Conservation (phyloP, 2,797 vertebrate genomes). For the Alauda arvensis region DNA sequence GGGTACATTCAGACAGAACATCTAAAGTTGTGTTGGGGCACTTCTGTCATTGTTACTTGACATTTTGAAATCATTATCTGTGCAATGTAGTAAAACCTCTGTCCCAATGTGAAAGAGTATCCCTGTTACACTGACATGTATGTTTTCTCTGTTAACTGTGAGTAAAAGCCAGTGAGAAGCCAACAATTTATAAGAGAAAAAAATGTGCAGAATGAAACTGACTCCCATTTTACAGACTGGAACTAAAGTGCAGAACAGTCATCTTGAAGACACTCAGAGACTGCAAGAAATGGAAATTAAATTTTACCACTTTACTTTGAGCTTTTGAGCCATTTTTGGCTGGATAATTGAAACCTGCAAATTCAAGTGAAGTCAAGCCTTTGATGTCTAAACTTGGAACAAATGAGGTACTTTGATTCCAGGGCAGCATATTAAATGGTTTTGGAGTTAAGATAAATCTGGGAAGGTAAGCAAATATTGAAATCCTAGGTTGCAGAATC, state of each 20-base stretch:
- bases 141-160: background rate
- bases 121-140: background rate
- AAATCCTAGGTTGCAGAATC: background rate
- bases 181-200: background rate
- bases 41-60: background rate
- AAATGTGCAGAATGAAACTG: background rate
- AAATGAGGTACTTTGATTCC: background rate
- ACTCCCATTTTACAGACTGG: background rate
- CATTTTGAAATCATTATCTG: background rate
- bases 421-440: background rate
- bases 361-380: background rate
- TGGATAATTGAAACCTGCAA: background rate
- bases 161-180: background rate
- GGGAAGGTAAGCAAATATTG: background rate
- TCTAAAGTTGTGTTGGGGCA: background rate
- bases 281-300: background rate
- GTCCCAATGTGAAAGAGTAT: background rate
- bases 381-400: background rate
- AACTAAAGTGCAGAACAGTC: background rate
- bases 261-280: background rate
- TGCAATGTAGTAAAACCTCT: background rate
- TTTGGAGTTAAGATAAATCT: background rate
- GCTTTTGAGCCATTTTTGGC: background rate
- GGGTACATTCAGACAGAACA: background rate
- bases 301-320: accelerated